phyloP scores from a whole-genome alignment of 2,888 invertebrate genomes.

The Drosophila hamatofila region DNA sequence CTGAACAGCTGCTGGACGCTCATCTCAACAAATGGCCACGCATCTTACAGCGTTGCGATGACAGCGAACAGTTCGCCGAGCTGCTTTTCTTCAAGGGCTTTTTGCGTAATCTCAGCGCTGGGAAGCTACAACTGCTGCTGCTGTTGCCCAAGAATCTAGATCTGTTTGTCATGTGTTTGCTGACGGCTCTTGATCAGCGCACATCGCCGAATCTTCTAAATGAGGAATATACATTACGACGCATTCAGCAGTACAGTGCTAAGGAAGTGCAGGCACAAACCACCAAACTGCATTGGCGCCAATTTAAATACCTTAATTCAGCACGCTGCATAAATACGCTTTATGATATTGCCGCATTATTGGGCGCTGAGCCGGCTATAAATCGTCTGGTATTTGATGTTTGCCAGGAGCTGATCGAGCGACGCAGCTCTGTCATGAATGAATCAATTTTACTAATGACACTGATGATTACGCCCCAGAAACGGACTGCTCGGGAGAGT shows the following conservation, averaged over 20 bases:
- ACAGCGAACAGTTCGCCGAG: slow-evolving; percentile 87
- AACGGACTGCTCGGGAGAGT: slow-evolving; percentile 28
- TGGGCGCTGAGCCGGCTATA: slow-evolving; percentile 86
- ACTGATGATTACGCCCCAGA: slow-evolving; percentile 65
- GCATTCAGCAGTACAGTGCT: slow-evolving; percentile 22
- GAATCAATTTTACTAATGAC: slow-evolving; percentile 86
- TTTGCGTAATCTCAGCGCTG: slow-evolving; percentile 87
- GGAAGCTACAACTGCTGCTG: slow-evolving; percentile 87
- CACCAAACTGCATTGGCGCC: slow-evolving; percentile 88
- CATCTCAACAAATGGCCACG: slow-evolving; percentile 88
- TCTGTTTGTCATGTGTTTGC: slow-evolving; percentile 87
- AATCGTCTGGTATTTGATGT: slow-evolving; percentile 87
- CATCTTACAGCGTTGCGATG: slow-evolving; percentile 89
- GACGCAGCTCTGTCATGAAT: slow-evolving; percentile 86
- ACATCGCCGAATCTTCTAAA: slow-evolving; percentile 86
- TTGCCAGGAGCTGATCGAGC: slow-evolving; percentile 87
- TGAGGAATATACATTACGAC: slow-evolving; percentile 85
- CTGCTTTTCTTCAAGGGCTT: slow-evolving; percentile 90
- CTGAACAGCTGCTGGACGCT: slow-evolving; percentile 87
- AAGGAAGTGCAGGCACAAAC: slow-evolving; percentile 77
- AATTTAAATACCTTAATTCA: slow-evolving; percentile 87
- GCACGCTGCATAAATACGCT: slow-evolving; percentile 86
- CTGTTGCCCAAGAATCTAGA: slow-evolving; percentile 86
- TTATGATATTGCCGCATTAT: slow-evolving; percentile 86
- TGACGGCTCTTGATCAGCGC: slow-evolving; percentile 87